Base-by-base conservation (phyloP, 2,113 vertebrate genomes). In the Poeciliopsis prolifica region DNA sequence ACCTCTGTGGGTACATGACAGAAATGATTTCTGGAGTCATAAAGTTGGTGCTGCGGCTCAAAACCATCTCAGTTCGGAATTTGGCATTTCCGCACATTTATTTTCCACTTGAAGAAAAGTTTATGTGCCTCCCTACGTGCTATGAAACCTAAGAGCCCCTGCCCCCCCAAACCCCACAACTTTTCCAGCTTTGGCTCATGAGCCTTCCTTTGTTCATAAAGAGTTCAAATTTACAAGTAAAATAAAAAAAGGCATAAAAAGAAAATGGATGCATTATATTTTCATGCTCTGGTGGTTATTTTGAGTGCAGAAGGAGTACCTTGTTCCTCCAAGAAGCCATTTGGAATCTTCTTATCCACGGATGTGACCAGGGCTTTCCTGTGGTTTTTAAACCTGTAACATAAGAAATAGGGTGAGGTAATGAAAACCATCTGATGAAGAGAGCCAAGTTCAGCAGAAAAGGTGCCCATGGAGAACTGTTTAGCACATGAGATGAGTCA, bases 311-410 rank as follows among this genome's bases (percentile, higher is more conserved):
- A 58, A 78, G 72, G 61, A 65, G 64, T 95, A 99, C 97, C 97
- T 97, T 98, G 97, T 40, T 99, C 97, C 67, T 99, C 97, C 79
- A 98, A 89, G 92, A 98, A 96, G 79, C 97, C 96, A 86, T 98
- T 99, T 1, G 97, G 97, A 91, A 98, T 95, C 93, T 99, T 99
- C 75, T 98, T 99, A 93, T 99, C 97, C 19, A 94, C 94, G 0
- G 95, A 94, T 68, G 86, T 98, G 70, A 98, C 96, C 4, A 96
- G 95, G 4, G 95, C 96, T 85, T 99, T 98, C 93, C 96, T 94
- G 37, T 97, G 96, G 70, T 95, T 97, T 90, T 96, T 94, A 92
- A 98, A 97, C 96, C 97, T 99, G 40, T 5, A 22, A 37, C 17
- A 79, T 70, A 54, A 58, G 51, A 58, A 58, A 58, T 6, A 58